These are phyloP conservation scores for Pogonocichla stellata DNA, from an alignment of 2,113 vertebrate genomes.

Conservation along the genomic window DNA sequence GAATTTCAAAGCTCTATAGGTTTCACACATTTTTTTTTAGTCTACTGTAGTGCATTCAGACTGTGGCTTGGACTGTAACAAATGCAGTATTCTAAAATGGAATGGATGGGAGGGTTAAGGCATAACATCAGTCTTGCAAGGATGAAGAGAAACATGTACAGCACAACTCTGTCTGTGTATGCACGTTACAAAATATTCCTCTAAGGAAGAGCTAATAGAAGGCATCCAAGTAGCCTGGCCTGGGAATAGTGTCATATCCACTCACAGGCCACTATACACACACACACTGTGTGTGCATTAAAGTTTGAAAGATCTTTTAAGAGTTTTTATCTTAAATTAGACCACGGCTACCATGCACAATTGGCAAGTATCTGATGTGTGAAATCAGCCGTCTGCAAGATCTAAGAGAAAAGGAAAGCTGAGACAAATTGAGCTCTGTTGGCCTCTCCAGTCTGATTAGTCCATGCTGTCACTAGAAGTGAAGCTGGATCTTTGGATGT, in stretches of 20 bases:
- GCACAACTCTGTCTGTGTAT: neutral
- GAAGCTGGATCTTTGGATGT: constrained; percentile 2
- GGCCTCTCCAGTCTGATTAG: constrained; percentile 53
- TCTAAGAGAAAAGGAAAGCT: constrained; percentile 36
- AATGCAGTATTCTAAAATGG: neutral
- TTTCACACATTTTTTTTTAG: neutral
- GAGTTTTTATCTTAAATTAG: constrained; percentile 14
- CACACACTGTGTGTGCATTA: neutral
- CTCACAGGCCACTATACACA: too few species aligned
- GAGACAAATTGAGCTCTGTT: constrained; percentile 55
- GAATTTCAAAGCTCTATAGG: neutral
- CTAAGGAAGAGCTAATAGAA: neutral
- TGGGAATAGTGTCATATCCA: neutral
- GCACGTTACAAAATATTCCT: neutral
- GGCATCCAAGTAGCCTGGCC: neutral
- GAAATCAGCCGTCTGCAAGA: constrained; percentile 40
- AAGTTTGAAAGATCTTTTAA: neutral
- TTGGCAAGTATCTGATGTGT: constrained; percentile 38
- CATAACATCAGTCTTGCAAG: neutral
- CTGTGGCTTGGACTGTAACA: neutral
- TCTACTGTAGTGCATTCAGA: neutral
- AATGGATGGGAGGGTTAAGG: neutral
- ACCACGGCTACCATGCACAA: neutral
- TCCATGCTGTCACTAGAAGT: constrained; percentile 42
- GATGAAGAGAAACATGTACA: neutral